Percentiles rank a stretch among this genome's conserved stretches.
phyloP scores from a whole-genome alignment of 2,888 invertebrate species.

The Hetaerina titia region DNA sequence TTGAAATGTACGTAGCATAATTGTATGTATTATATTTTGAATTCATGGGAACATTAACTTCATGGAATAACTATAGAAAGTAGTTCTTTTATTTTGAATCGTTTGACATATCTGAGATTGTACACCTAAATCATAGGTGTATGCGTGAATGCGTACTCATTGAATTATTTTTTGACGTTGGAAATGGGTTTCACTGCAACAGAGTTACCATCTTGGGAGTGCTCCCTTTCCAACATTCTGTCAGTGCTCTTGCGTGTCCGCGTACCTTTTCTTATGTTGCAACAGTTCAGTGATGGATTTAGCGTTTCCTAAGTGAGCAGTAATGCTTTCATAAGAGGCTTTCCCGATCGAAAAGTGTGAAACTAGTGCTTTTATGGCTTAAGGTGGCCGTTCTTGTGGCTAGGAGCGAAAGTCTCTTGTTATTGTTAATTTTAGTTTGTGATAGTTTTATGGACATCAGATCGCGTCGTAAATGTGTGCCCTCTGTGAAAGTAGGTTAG shows the following conservation, averaged over 20 bases:
- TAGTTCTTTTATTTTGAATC: no score
- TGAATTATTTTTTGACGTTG: neutral
- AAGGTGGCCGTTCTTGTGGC: neutral
- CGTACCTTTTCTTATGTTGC: neutral
- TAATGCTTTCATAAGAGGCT: neutral
- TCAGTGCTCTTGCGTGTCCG: neutral
- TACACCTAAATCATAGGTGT: no score
- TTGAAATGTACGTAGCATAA: no score
- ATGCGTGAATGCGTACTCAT: neutral
- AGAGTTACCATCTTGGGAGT: neutral
- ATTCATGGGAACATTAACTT: no score
- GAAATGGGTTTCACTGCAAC: neutral
- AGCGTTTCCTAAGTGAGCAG: neutral
- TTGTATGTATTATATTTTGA: no score
- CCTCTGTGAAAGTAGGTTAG: neutral
- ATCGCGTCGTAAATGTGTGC: neutral
- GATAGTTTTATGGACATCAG: slow-evolving; percentile 22
- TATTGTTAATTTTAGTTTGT: slow-evolving; percentile 10
- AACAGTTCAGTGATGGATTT: neutral
- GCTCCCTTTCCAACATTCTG: neutral
- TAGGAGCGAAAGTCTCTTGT: neutral
- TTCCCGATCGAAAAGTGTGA: neutral
- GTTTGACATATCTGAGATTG: no score
- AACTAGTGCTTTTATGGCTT: neutral
- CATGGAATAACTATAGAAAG: no score